Evolutionary conservation across 2,113 vertebrate species (phyloP), one percentile per base, ranked within the genome.

Genomic region (Pollimyrus isidori): DNA sequence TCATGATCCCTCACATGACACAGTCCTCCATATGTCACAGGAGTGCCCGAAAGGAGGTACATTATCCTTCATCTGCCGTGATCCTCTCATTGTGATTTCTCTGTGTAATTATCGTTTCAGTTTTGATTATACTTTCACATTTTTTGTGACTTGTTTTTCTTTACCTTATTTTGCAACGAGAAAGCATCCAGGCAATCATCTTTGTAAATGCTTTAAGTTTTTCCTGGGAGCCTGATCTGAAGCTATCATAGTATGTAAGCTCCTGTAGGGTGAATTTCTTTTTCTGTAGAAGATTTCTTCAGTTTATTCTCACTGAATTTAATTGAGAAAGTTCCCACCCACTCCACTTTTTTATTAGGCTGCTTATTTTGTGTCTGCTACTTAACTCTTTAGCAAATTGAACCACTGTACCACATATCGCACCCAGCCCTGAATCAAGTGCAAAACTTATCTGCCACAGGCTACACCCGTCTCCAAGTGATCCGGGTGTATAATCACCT

Each of bases 1-100:
- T 84, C 82, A 42, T 84, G 82, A 48, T 84, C 82, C 21, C 82
- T 84, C 82, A 48, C 82, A 84, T 84, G 82, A 84, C 82, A 45
- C 17, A 48, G 82, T 45, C 82, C 45, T 84, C 82, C 82, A 48
- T 84, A 84, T 84, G 82, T 84, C 39, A 84, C 82, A 21, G 45
- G 45, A 45, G 17, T 46, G 35, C 46, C 82, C 7, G 1, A 84
- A 84, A 84, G 45, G 23, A 84, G 82, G 82, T n/a, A 21, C 39
- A 46, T 48, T 46, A 39, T 48, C 82, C 39, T 46, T 84, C 45
- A 3, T 46, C 19, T 48, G 42, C 17, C 82, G 1, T 84, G 82
- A 84, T 84, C 45, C 48, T 10, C 45, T 48, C 82, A 23, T n/a
- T 46, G 82, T 48, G 6, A 83, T 83, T 84, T 45, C 45, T 48